Evolutionary conservation across 2,888 invertebrate species (phyloP), one percentile per base, ranked within the genome.

Genomic region (Cheilosia scutellata): DNA sequence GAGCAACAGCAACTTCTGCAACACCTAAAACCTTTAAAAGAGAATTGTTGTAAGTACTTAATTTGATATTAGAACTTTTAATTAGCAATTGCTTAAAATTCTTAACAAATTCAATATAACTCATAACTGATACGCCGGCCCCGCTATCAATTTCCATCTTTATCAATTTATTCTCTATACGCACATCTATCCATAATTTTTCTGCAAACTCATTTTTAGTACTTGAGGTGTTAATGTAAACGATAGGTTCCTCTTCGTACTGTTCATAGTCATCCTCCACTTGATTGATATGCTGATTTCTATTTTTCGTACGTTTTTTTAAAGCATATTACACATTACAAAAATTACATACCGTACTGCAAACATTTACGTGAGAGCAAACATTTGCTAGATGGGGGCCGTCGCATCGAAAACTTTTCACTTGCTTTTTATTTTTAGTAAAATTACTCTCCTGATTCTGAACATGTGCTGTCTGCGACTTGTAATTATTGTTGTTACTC

Each of bases 261-360:
- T 16, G 25, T 65, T 49, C 25, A 31, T 37, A 9, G 37, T 65
- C 33, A 62, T 47, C 47, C 29, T 47, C 31, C 29, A 44, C 29
- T 2, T 62, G 62, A 7, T 47, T 44, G 7, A 62, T 31, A 31
- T 40, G 1, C 6, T 53, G n/a, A n/a, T 29, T 37, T 13, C 40
- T 33, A 33, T 25, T 47, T 66, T 27, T 25, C 31, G 13, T n/a
- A 6, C 2, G 29, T 13, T 66, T 66, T n/a, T 53, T 51, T 51
- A 62, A 62, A 47, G 44, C 62, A 62, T 25, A 66, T 40, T 20
- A 51, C 31, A 65, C 33, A 6, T 51, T 51, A 31, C 65, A 51
- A 13, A 29, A 65, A 9, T 51, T 65, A 37, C 65, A 65, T 16
- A 65, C 33, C 5, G 51, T 65, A 51, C 20, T n/a, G n/a, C n/a